Conservation (phyloP, 1,140 invertebrate genomes). For the Solenopsis invicta region DNA sequence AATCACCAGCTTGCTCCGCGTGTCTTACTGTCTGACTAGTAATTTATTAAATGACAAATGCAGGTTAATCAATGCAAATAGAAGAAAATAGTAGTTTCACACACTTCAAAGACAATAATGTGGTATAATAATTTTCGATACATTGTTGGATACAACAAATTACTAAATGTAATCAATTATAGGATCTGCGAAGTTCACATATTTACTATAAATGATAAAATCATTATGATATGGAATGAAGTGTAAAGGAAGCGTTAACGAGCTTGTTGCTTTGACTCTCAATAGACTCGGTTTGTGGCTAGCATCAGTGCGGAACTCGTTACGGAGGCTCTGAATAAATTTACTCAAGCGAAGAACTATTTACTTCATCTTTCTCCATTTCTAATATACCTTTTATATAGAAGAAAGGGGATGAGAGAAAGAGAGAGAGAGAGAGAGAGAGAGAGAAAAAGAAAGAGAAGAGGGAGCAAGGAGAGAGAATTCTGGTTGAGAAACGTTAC, state of each 20-base stretch:
- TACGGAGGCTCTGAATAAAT: slow-evolving; percentile 60
- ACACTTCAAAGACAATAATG: neutral
- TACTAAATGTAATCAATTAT: neutral
- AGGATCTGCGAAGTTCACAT: neutral
- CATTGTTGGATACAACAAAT: neutral
- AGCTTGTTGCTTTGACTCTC: slow-evolving; percentile 58
- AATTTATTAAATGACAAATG: neutral
- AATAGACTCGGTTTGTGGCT: slow-evolving; percentile 35
- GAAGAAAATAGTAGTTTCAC: neutral
- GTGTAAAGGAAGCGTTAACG: slow-evolving; percentile 51
- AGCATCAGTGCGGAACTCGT: slow-evolving; percentile 32
- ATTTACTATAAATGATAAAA: slow-evolving; percentile 14
- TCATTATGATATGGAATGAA: slow-evolving; percentile 36
- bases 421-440: neutral
- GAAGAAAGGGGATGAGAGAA: neutral
- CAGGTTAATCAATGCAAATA: neutral
- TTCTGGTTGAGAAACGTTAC: slow-evolving; percentile 24
- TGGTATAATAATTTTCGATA: neutral
- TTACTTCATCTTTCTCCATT: slow-evolving; percentile 57
- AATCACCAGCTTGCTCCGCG: neutral
- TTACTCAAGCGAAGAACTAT: slow-evolving; percentile 52
- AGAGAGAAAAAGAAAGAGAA: neutral
- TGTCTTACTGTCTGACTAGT: neutral
- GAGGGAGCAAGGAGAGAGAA: neutral
- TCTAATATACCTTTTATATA: slow-evolving; percentile 55